These are phyloP conservation scores for Tipula vernalis DNA, from an alignment of 2,888 invertebrate genomes.

Conservation along the genomic window DNA sequence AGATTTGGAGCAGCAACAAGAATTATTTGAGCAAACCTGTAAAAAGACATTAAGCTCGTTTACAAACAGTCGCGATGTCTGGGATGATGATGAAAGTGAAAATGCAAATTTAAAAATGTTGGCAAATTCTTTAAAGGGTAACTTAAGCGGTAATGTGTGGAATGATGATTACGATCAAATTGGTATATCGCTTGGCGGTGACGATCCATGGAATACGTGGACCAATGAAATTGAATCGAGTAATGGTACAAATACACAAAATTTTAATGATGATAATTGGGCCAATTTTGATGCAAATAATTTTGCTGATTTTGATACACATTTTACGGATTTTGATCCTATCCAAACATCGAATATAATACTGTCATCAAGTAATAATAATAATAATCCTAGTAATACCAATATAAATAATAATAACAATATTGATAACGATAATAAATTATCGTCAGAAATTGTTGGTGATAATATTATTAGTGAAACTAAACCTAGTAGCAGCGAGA, in stretches of 20 bases:
- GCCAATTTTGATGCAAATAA: slow-evolving; percentile 28
- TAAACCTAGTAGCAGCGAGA: background rate
- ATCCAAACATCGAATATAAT: background rate
- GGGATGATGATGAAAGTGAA: slow-evolving; percentile 11
- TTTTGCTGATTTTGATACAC: slow-evolving; percentile 34
- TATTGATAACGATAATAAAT: background rate
- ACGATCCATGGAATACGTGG: slow-evolving; percentile 12
- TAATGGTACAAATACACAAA: slow-evolving; percentile 5
- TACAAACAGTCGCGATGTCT: background rate
- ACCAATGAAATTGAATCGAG: background rate
- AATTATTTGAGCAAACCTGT: slow-evolving; percentile 7
- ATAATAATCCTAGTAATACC: background rate
- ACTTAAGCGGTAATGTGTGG: background rate
- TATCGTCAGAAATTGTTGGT: background rate
- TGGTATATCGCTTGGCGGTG: background rate
- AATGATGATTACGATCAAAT: background rate
- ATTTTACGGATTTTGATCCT: slow-evolving; percentile 20
- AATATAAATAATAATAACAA: background rate
- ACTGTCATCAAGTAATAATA: background rate
- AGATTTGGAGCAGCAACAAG: slow-evolving; percentile 5
- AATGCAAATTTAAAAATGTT: slow-evolving; percentile 11
- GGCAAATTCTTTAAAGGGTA: slow-evolving; percentile 8
- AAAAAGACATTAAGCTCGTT: background rate
- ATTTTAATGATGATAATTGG: slow-evolving; percentile 20
- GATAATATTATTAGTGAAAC: background rate